phyloP scores from a whole-genome alignment of 2,113 vertebrate species.

The Tonatia bakeri region DNA sequence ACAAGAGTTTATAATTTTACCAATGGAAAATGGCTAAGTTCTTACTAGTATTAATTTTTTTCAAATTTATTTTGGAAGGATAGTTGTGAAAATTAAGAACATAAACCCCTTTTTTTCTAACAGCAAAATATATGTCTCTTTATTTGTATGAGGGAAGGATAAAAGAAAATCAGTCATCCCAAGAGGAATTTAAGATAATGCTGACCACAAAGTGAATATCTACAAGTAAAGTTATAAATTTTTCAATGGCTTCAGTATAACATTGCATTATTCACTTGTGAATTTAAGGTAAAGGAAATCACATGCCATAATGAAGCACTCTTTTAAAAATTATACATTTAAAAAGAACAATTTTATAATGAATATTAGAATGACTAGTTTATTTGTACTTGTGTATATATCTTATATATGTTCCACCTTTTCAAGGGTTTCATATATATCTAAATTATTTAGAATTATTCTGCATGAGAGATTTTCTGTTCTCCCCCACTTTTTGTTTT shows the following conservation, averaged over 20 bases:
- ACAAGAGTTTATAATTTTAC: not conserved
- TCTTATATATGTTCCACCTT: not conserved
- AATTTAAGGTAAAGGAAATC: not conserved
- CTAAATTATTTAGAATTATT: not conserved
- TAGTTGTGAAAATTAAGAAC: slow-evolving; percentile 1
- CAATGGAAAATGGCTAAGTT: not conserved
- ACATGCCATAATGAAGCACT: not conserved
- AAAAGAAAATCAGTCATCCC: not conserved
- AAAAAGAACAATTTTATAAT: not conserved
- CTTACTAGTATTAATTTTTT: not conserved
- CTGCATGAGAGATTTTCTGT: not conserved
- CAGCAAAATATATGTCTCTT: not conserved
- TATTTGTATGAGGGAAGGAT: not conserved
- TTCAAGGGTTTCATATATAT: not conserved
- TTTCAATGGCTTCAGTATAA: not conserved
- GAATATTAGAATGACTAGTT: not conserved
- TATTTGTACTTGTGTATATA: not conserved
- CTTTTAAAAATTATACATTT: not conserved
- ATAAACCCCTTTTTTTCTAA: not conserved
- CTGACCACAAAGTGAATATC: slow-evolving; percentile 17
- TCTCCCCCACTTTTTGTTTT: not conserved
- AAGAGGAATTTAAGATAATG: not conserved
- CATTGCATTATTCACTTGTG: not conserved
- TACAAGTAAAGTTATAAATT: not conserved
- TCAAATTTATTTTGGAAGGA: slow-evolving; percentile 32